These are phyloP conservation scores for Bembecia ichneumoniformis DNA, from an alignment of 2,888 invertebrate genomes.

Conservation along the genomic window DNA sequence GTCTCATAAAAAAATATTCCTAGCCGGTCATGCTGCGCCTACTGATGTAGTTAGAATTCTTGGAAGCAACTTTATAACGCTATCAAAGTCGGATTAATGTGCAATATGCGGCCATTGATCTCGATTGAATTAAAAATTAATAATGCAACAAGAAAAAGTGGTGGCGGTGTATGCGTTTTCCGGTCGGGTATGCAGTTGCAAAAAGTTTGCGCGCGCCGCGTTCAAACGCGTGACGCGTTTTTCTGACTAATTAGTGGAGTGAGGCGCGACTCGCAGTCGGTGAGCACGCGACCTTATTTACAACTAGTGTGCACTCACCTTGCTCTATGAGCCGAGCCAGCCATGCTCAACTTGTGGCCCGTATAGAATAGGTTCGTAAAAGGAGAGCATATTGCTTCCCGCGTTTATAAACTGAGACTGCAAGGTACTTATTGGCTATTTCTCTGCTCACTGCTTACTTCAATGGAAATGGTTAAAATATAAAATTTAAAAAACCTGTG, in stretches of 20 bases:
- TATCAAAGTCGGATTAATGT: background rate
- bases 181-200: slow-evolving; percentile 25
- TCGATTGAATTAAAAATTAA: slow-evolving; percentile 40
- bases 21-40: no score
- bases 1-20: no score
- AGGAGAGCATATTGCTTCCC: no score
- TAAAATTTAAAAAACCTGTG: no score
- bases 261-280: slow-evolving; percentile 10
- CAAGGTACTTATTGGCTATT: no score
- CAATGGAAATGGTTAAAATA: no score
- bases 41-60: background rate
- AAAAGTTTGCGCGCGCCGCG: slow-evolving; percentile 30
- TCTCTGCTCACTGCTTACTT: no score
- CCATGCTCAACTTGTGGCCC: no score
- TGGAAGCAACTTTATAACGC: background rate
- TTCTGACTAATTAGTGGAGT: slow-evolving; percentile 36
- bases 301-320: background rate
- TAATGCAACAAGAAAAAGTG: slow-evolving; percentile 25
- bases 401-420: no score
- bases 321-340: background rate
- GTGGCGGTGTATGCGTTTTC: slow-evolving; percentile 36
- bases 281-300: slow-evolving; percentile 27
- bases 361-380: no score
- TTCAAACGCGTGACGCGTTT: slow-evolving; percentile 42
- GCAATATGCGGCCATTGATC: slow-evolving; percentile 35